Base-by-base conservation (phyloP, 2,113 vertebrate species). In the Chitala chitala region DNA sequence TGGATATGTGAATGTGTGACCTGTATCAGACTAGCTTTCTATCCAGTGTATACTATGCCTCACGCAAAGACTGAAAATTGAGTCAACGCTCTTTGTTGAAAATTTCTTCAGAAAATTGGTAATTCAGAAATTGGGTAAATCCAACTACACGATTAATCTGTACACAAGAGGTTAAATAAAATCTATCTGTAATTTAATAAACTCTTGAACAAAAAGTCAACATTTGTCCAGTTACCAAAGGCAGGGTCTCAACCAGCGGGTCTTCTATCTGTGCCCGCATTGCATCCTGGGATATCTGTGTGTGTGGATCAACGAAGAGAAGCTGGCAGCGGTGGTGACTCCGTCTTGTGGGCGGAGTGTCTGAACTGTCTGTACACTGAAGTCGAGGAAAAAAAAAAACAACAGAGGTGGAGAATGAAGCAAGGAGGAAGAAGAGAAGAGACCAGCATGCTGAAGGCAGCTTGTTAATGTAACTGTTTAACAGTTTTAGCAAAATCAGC, bases 281-380 rank as follows among this genome's bases (percentile, higher is more conserved):
- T 0, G 82, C 82, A 71, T 83, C 66, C 36, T 86, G 75, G 29
- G 86, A 83, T 26, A 95, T 90, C 85, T 94, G 92, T 63, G 89
- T 89, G 75, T 89, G 78, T 13, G 80, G 78, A 73, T 93, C 92
- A n/a, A 85, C 83, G 54, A 93, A 91, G 13, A 87, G 71, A 71
- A 90, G 81, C 72, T 82, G 88, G 70, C 87, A 85, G 38, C 87
- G 78, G 8, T 80, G 85, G 20, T n/a, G 74, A 71, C 66, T 81
- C 59, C 51, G 82, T 0, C 54, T n/a, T 33, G 78, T 80, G 76
- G 33, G 46, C n/a, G n/a, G n/a, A n/a, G n/a, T n/a, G n/a, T n/a
- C n/a, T n/a, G n/a, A n/a, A n/a, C n/a, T n/a, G 50, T 33, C 58
- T 0, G 3, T 42, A 50, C 38, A 48, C 81, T 83, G 77, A 54